Evolutionary conservation across 2,888 invertebrate species (phyloP), one percentile per base, ranked within the genome.

Genomic region (Steinernema carpocapsae): DNA sequence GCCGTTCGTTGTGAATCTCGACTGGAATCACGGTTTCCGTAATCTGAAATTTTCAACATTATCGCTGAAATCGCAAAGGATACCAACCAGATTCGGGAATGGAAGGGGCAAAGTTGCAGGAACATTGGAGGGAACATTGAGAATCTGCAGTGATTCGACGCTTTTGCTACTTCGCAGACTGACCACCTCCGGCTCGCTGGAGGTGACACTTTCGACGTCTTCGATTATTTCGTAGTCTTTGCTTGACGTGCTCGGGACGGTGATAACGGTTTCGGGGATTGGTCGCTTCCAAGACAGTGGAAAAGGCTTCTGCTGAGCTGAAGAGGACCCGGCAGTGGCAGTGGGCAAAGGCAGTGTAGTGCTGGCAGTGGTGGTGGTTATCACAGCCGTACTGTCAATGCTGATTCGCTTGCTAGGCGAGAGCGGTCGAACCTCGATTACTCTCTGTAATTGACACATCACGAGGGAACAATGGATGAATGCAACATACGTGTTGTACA

Each of bases 1-100:
- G 64, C 32, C 64, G 12, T 32, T 72, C 72, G n/a, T 74, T 59
- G 48, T 76, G 76, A 56, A 76, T 73, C 64, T 76, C 76, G 19
- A 76, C 76, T 37, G 71, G 56, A 10, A 71, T 74, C 3, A 71
- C 48, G 14, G 48, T 72, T 52, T 51, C 72, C 10, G 43, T 42
- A 17, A 24, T 45, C 56, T 46, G 46, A 17, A 56, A 26, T 6
- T 10, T 1, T 0, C 0, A 26, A 6, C 17, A 29, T 6, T 72
- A 72, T 72, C 48, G 6, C 3, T 48, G 48, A 48, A 6, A 3
- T 10, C 48, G n/a, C 17, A 4, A 10, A 48, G n/a, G 14, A n/a
- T 4, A 70, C 37, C 10, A 37, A 37, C 37, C 37, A 37, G 37
- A 37, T 37, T 37, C 10, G 37, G 37, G 10, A 10, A 10, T 37